Base-by-base conservation (phyloP, 2,113 vertebrate genomes). In the Austrofundulus limnaeus region DNA sequence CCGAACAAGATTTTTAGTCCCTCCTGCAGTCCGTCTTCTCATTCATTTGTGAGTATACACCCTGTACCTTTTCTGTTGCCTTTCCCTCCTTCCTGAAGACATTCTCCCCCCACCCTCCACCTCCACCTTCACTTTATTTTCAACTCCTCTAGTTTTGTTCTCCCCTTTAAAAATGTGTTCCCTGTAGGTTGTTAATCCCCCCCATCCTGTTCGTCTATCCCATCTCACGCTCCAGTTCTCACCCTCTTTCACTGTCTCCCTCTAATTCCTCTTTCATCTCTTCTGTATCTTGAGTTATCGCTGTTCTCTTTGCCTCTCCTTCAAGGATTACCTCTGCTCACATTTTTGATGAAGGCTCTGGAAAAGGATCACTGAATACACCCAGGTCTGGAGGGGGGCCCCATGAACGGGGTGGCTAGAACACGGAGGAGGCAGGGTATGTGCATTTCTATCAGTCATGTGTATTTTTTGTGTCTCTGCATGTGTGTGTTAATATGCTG, bases 21-120 rank as follows among this genome's bases (percentile, higher is more conserved):
- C 72, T 77, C 59, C 79, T 73, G 20, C 42, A 54, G 55, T 75
- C 79, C 69, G 37, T 62, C 53, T 68, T 77, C 64, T 76, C 69
- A 75, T 83, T 82, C 75, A 80, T 83, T 67, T 70, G 88, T 90
- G 72, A 87, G 89, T 88, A 88, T 87, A 68, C 80, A 42, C 61
- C 65, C 64, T 52, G 60, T 52, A 61, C 80, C 74, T 48, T 45
- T 72, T 59, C 67, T 66, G 61, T 54, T 54, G 43, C 66, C 38
- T 45, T 43, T 66, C 43, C 2, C 45, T 51, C 69, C 17, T 46
- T 58, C 61, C 62, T 50, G 7, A 42, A 65, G 55, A n/a, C 37
- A 9, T 67, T 43, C 38, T 61, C 23, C 38, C 61, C 24, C 24
- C 47, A 31, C 63, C 23, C 38, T 55, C 24, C 31, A 24, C 54